A percentile compares a stretch with the other conserved stretches of the same genome.
Conservation (phyloP, 2,888 invertebrate species). For the Mesorhabditis belari region DNA sequence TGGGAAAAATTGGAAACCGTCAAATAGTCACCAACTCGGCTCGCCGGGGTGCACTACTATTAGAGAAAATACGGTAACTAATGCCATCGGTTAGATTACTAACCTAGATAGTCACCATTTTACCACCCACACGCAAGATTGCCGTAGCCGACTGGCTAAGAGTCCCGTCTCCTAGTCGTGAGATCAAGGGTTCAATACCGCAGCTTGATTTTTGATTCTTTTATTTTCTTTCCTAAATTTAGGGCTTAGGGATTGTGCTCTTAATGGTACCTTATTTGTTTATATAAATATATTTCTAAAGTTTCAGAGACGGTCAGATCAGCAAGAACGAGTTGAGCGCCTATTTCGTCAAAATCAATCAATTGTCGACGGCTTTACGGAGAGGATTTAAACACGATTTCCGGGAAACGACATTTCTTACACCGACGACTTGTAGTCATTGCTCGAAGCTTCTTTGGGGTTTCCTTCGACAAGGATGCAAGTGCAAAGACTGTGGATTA, state of each 20-base stretch:
- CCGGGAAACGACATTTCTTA: slow-evolving; percentile 62
- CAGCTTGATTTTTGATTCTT: no score
- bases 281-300: background rate
- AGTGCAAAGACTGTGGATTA: slow-evolving; percentile 61
- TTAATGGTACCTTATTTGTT: background rate
- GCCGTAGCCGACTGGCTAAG: no score
- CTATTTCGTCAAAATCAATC: slow-evolving; percentile 60
- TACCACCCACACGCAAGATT: no score
- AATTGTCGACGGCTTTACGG: slow-evolving; percentile 57
- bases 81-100: no score
- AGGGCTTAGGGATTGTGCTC: no score
- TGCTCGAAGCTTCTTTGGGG: slow-evolving; percentile 63
- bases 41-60: no score
- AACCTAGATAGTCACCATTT: no score
- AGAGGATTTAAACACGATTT: slow-evolving; percentile 62
- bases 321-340: slow-evolving; percentile 60
- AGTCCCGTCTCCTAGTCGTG: no score
- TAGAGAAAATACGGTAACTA: no score
- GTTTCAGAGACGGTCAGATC: slow-evolving; percentile 60
- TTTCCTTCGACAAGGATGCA: slow-evolving; percentile 61
- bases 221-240: background rate
- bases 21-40: no score
- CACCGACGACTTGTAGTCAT: slow-evolving; percentile 61
- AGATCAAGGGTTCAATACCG: no score
- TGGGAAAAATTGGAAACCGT: no score